phyloP scores from a whole-genome alignment of 2,888 invertebrate species.

The Endotricha flammealis region DNA sequence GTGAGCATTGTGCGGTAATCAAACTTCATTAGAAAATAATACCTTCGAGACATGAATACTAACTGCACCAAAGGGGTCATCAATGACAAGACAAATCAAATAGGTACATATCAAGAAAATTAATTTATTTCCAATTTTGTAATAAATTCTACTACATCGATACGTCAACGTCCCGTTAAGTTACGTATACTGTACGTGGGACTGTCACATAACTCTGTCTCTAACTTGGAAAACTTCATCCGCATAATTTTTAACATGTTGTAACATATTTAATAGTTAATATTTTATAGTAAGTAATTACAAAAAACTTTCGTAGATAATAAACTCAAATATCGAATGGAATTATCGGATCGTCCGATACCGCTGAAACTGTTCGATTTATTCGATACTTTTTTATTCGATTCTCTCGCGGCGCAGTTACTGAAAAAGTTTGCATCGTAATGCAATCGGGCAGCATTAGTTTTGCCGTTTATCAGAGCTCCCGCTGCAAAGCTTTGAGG shows the following conservation, averaged over 20 bases:
- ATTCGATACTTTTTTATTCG: slow-evolving; percentile 61
- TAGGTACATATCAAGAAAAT: too few species aligned
- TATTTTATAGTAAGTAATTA: background rate
- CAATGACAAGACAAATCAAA: too few species aligned
- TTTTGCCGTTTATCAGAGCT: slow-evolving; percentile 68
- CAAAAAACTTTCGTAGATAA: slow-evolving; percentile 36
- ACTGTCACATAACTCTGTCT: background rate
- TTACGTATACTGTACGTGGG: background rate
- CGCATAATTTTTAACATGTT: background rate
- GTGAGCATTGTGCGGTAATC: too few species aligned
- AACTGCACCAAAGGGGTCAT: too few species aligned
- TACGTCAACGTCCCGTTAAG: slow-evolving; percentile 1
- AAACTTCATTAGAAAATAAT: too few species aligned
- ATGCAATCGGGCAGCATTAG: slow-evolving; percentile 72
- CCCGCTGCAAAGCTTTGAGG: slow-evolving; percentile 69
- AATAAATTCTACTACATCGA: background rate
- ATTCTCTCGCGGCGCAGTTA: slow-evolving; percentile 56
- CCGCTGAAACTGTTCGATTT: slow-evolving; percentile 59
- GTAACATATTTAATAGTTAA: background rate
- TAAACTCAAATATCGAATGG: slow-evolving; percentile 46
- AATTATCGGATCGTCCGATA: slow-evolving; percentile 59
- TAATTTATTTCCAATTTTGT: background rate
- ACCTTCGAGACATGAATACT: too few species aligned
- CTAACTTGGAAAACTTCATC: too few species aligned
- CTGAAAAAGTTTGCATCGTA: slow-evolving; percentile 75